phyloP scores from a whole-genome alignment of 2,888 invertebrate genomes.

The Caenorhabditis imperialis region DNA sequence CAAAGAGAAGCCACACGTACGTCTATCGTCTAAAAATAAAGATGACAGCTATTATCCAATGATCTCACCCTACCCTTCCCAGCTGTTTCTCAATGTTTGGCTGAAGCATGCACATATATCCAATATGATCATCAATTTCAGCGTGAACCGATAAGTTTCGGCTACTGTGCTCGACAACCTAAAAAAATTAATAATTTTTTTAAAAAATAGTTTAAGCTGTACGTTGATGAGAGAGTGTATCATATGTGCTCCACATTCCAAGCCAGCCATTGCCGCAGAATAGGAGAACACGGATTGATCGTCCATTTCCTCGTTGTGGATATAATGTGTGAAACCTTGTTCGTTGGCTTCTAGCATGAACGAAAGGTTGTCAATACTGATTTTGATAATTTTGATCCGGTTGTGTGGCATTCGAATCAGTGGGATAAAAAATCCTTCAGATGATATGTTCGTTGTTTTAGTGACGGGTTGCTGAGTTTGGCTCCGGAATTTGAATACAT shows the following conservation, averaged over 20 bases:
- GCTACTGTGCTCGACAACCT: conserved; percentile 32
- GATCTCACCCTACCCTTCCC: neutral
- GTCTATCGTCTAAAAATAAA: conserved; percentile 12
- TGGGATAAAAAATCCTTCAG: conserved; percentile 41
- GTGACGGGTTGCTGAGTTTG: conserved; percentile 1
- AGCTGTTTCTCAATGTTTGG: conserved; percentile 39
- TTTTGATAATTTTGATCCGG: conserved; percentile 33
- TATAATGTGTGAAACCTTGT: conserved; percentile 25
- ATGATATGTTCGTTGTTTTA: conserved; percentile 15
- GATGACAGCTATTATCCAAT: neutral
- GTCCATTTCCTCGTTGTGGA: conserved; percentile 13
- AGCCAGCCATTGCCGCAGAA: conserved; percentile 14
- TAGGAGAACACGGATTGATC: conserved; percentile 13
- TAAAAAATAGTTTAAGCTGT: neutral
- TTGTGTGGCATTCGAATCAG: conserved; percentile 34
- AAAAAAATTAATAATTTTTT: neutral
- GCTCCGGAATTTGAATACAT: conserved; percentile 20
- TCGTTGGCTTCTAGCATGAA: conserved; percentile 31
- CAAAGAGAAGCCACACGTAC: conserved; percentile 12
- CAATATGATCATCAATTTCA: conserved; percentile 45
- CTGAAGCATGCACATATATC: conserved; percentile 47
- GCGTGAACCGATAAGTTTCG: neutral
- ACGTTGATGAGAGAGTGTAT: conserved; percentile 32
- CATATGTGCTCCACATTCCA: conserved; percentile 36
- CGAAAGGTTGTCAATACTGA: conserved; percentile 31